phyloP scores from a whole-genome alignment of 2,113 vertebrate genomes.

The Rissa tridactyla region DNA sequence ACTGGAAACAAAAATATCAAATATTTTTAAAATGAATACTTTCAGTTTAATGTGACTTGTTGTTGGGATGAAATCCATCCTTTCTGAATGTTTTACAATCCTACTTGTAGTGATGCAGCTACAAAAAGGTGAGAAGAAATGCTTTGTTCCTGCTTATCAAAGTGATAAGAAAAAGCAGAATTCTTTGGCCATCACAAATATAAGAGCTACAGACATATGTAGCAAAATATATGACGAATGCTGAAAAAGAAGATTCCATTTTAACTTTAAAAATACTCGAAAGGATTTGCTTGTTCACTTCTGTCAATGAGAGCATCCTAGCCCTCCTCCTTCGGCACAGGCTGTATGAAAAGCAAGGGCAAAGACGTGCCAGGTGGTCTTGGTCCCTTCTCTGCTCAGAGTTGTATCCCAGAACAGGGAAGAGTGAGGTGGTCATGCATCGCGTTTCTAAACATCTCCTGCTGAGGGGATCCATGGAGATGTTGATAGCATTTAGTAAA shows the following conservation, averaged over 20 bases:
- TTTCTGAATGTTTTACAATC: not conserved
- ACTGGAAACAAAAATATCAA: not conserved
- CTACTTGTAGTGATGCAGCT: not conserved
- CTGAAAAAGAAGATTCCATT: not conserved
- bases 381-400: not conserved
- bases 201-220: not conserved
- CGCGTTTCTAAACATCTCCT: not conserved
- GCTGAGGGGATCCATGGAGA: not conserved
- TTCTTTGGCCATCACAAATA: not conserved
- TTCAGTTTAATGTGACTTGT: not conserved
- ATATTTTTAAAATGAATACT: not conserved
- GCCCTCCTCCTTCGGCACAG: not conserved
- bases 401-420: not conserved
- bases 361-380: not conserved
- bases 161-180: not conserved
- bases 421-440: not conserved
- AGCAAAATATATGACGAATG: not conserved
- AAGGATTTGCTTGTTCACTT: not conserved
- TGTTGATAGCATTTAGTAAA: not conserved
- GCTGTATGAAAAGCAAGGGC: not conserved
- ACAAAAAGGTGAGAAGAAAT: not conserved
- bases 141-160: not conserved
- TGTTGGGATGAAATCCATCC: not conserved
- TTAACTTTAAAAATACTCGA: not conserved
- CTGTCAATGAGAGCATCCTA: not conserved